phyloP scores from a whole-genome alignment of 2,113 vertebrate genomes.

The Pterocles orientalis region DNA sequence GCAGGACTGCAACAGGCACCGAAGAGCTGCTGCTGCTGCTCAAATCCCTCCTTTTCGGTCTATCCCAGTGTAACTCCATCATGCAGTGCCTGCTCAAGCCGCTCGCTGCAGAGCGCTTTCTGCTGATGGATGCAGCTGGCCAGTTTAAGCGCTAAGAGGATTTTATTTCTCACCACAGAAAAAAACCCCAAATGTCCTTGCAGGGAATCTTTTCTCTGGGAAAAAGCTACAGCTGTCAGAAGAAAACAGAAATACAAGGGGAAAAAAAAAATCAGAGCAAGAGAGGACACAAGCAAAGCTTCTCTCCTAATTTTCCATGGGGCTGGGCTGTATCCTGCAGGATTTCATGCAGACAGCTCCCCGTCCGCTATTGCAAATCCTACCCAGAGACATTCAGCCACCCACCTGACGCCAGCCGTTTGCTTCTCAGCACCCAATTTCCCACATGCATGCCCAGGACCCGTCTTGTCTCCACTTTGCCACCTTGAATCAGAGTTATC shows the following conservation, averaged over 20 bases:
- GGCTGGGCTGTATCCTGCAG: not conserved
- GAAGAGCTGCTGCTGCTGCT: not conserved
- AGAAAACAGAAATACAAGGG: not conserved
- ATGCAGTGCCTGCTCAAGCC: rapidly evolving
- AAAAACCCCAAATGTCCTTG: not conserved
- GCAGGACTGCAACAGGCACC: not conserved
- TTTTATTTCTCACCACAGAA: not conserved
- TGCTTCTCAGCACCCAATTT: not conserved
- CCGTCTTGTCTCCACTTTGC: not conserved
- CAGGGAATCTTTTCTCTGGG: not conserved
- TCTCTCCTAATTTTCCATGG: not conserved
- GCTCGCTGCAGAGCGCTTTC: not conserved
- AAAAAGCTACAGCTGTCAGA: not conserved
- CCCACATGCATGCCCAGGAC: rapidly evolving
- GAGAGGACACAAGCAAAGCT: not conserved
- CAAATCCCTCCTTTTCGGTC: not conserved
- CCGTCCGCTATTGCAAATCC: not conserved
- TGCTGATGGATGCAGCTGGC: not conserved
- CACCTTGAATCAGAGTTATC: not conserved
- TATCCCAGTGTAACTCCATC: not conserved
- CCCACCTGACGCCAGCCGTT: not conserved
- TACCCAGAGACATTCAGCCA: not conserved
- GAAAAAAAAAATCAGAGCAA: not conserved
- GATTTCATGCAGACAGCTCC: not conserved
- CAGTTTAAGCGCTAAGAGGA: conserved; percentile 6